Conservation (phyloP, 2,888 invertebrate genomes). For the Pachliopta kotzebuea region DNA sequence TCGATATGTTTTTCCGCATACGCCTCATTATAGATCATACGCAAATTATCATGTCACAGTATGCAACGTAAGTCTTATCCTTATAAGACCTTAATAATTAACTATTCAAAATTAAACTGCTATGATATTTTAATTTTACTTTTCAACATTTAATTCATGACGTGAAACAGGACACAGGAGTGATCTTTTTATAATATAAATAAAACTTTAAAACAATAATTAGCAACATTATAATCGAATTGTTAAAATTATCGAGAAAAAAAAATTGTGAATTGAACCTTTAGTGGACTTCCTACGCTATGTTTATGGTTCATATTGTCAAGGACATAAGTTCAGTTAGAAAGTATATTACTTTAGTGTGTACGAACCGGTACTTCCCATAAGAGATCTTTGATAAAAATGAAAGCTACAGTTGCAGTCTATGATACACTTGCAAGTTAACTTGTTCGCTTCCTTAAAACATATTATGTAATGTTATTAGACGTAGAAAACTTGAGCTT, state of each 20-base stretch:
- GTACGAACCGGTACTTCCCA: conserved; percentile 46
- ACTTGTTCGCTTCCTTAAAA: conserved; percentile 33
- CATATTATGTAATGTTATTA: not conserved
- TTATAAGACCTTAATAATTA: no score
- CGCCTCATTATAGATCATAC: not conserved
- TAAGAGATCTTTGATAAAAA: conserved; percentile 56
- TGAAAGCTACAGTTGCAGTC: conserved; percentile 51
- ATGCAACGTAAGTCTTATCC: not conserved
- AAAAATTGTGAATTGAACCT: not conserved
- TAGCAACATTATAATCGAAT: no score
- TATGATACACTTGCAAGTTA: conserved; percentile 36
- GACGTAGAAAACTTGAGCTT: not conserved
- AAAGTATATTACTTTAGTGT: conserved; percentile 47
- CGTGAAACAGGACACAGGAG: no score
- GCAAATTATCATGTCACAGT: not conserved
- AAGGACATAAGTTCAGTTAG: conserved; percentile 53
- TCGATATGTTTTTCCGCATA: not conserved
- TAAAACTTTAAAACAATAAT: no score
- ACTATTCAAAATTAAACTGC: no score
- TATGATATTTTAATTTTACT: no score
- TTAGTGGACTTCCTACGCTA: not conserved
- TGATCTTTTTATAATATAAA: no score
- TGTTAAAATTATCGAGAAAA: not conserved
- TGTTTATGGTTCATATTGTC: conserved; percentile 43
- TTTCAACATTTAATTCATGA: no score